Base-by-base conservation (phyloP, 2,113 vertebrate genomes). In the Pangasianodon hypophthalmus region DNA sequence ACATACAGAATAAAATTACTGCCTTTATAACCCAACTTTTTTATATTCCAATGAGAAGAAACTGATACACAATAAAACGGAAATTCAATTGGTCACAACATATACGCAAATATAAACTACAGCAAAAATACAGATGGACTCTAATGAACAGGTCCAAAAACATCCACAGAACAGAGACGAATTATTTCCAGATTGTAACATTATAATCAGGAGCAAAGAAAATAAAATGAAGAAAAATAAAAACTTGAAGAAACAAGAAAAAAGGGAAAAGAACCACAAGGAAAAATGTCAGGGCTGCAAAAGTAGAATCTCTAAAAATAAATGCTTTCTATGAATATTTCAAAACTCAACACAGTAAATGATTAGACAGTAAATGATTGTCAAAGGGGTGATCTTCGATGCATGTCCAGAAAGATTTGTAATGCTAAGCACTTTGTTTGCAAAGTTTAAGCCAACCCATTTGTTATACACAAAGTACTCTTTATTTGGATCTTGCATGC, bases 141-240 rank as follows among this genome's bases (percentile, higher is more conserved):
- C 54, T 81, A 50, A 73, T 87, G 77, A 67, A 83, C 29, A 91
- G 52, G 54, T 86, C 79, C 50, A 37, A 37, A 58, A 87, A 87
- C 71, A 84, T 24, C 46, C 41, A 80, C 41, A 87, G 8, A 52
- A 64, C 52, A 50, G 32, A 86, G 5, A 24, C 14, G 5, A 73
- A 79, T 54, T 44, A 18, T 50, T 85, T 85, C 24, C 19, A n/a
- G 69, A 56, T 46, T 56, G 1, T 85, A 69, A 46, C 8, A 60
- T 87, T 54, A 52, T 77, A 77, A 77, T 46, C 54, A 3, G 29
- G 32, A 9, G 29, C 0, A 41, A 73, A 37, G 37, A 26, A 58
- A 64, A 71, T 19, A 54, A 24, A 86, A 52, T 8, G 54, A 32
- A 67, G 0, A 0, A 71, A 19, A 50, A 67, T 16, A 14, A 85